These are phyloP conservation scores for Pseudochromis fuscus DNA, from an alignment of 2,797 vertebrate species.

Conservation along the genomic window DNA sequence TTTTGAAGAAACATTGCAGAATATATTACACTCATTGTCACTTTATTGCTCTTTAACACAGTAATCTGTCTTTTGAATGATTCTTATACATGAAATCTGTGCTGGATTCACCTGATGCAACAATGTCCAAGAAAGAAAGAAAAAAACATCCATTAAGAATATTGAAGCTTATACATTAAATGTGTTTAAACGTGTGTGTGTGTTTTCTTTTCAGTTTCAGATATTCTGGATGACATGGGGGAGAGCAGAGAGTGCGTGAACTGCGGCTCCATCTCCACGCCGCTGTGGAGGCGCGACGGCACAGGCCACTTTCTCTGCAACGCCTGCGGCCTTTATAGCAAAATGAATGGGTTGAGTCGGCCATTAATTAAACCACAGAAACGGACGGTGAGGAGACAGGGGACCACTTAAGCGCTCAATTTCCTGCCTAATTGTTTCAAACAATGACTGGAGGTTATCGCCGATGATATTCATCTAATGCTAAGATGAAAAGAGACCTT, in stretches of 20 bases:
- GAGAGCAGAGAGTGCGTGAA: conserved; percentile 98
- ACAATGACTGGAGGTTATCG: conserved; percentile 62
- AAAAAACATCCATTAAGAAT: too few relatives aligned
- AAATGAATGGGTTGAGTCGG: conserved; percentile 98
- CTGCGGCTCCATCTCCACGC: conserved; percentile 98
- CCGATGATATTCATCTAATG: conserved; percentile 20
- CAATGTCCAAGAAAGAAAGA: background rate
- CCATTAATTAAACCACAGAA: conserved; percentile 99
- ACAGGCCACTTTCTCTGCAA: conserved; percentile 99
- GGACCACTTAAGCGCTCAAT: conserved; percentile 65
- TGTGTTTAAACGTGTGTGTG: background rate
- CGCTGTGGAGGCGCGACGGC: conserved; percentile 97
- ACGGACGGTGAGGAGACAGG: conserved; percentile 90
- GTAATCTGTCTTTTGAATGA: too few relatives aligned
- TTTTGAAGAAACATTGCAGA: too few relatives aligned
- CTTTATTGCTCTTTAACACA: too few relatives aligned
- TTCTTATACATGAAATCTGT: too few relatives aligned
- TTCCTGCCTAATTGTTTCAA: conserved; percentile 71
- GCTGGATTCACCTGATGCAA: background rate
- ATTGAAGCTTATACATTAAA: too few relatives aligned
- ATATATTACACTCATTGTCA: too few relatives aligned
- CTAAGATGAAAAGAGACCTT: background rate
- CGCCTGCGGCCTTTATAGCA: conserved; percentile 98
- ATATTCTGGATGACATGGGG: conserved; percentile 94
- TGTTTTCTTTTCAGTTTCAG: conserved; percentile 74